phyloP scores from a whole-genome alignment of 2,888 invertebrate species.

The Dasysyrphus albostriatus region DNA sequence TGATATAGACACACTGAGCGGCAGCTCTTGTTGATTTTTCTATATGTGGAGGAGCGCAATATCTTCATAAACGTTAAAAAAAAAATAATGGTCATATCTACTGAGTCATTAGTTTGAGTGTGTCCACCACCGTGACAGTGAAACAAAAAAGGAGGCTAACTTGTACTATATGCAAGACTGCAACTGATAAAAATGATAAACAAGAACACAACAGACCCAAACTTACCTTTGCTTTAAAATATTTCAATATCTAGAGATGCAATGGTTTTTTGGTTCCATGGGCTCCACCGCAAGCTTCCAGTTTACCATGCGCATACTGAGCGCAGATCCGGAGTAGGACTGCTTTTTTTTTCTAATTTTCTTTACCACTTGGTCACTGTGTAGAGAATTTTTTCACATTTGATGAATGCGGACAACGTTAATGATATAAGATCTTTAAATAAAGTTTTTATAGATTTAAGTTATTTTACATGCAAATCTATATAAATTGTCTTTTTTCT shows the following conservation, averaged over 20 bases:
- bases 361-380: constrained; percentile 10
- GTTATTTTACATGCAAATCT: not conserved
- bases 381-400: constrained; percentile 21
- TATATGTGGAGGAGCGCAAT: not conserved
- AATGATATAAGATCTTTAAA: not conserved
- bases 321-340: constrained; percentile 6
- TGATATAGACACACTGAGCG: no score
- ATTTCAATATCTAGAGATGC: constrained; percentile 50
- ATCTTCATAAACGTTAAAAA: not conserved
- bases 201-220: constrained; percentile 11
- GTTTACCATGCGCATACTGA: constrained; percentile 61
- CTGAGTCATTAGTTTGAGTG: not conserved
- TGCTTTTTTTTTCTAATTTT: constrained; percentile 19
- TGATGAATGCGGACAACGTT: not conserved
- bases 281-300: constrained; percentile 47
- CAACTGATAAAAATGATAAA: constrained; percentile 33
- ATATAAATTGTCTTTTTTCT: not conserved
- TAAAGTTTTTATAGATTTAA: not conserved
- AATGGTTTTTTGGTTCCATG: constrained; percentile 37
- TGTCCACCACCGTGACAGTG: not conserved
- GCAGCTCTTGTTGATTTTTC: not conserved
- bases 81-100: not conserved
- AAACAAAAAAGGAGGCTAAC: not conserved
- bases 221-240: constrained; percentile 47
- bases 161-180: not conserved